Evolutionary conservation across 1,140 invertebrate genomes (phyloP), one percentile per base, ranked within the genome.

Genomic region (Chionoecetes opilio): DNA sequence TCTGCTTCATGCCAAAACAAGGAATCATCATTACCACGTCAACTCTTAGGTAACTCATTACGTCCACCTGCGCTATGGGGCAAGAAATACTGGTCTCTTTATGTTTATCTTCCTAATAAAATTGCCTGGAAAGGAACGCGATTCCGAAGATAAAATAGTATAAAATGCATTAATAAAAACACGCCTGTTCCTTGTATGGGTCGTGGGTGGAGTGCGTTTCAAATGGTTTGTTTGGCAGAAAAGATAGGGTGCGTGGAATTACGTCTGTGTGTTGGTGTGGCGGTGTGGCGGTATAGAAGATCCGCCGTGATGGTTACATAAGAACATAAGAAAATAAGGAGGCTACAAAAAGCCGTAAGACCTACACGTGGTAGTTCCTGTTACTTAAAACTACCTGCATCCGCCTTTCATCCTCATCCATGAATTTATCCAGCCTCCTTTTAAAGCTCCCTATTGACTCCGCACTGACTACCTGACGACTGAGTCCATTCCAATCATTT

Each of bases 21-120:
- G 63, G 63, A 75, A 75, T 75, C 63, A 75, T 75, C 63, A 75
- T 75, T 75, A 75, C 63, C 63, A 75, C 63, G 63, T 75, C 63
- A 75, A 75, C 63, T 75, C 63, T 75, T 75, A 8, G 26, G 63
- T 26, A 26, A 26, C 63, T 26, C 63, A 75, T 21, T 26, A n/a
- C 63, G n/a, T 75, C 21, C 63, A 21, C 21, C 63, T 0, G 63
- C 63, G n/a, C 0, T 5, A n/a, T 75, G 11, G 6, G 53, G 8
- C 3, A 21, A 26, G 53, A 26, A 21, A 75, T 17, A n/a, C n/a
- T 26, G 6, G 63, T 75, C 9, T 2, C 63, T 75, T n/a, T 75
- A n/a, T 75, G 21, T 26, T 75, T n/a, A 26, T 75, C 9, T 75
- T 75, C n/a, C n/a, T n/a, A n/a, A n/a, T 75, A 11, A 53, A 14